Percentiles rank a stretch among this genome's conserved stretches.
Evolutionary conservation across 2,797 vertebrate species (phyloP).

Genomic region (Crax fasciolata): DNA sequence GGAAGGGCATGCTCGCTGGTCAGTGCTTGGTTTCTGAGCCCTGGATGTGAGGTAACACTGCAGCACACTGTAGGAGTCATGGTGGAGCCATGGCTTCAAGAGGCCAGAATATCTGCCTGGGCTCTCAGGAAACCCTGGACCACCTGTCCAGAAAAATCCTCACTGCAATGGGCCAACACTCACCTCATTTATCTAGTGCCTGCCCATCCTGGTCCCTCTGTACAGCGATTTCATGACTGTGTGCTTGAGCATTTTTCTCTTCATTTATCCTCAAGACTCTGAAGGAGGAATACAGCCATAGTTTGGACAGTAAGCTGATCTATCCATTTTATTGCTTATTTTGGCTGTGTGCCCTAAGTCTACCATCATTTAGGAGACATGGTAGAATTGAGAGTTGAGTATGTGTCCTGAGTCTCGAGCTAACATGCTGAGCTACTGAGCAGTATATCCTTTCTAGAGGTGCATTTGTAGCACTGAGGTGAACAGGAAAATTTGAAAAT

Average conservation of each 20-base stretch:
- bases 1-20: neutral
- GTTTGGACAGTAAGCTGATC: neutral
- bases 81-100: neutral
- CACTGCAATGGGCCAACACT: fast-evolving
- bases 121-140: neutral
- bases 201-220: neutral
- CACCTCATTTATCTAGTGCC: fast-evolving
- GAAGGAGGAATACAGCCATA: neutral
- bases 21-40: neutral
- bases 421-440: neutral
- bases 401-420: neutral
- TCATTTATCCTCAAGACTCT: neutral
- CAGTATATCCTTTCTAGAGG: neutral
- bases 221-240: fast-evolving
- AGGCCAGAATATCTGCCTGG: neutral
- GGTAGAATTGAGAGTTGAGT: neutral
- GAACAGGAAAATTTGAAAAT: neutral
- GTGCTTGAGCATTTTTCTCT: too few relatives aligned
- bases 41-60: neutral
- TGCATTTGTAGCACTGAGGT: neutral
- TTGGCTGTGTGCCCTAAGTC: neutral
- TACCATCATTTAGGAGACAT: neutral
- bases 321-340: neutral
- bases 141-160: neutral
- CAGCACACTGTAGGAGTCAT: neutral